A percentile compares a stretch with the other conserved stretches of the same genome.
Conservation (phyloP, 2,888 invertebrate species). For the Habrosyne pyritoides region DNA sequence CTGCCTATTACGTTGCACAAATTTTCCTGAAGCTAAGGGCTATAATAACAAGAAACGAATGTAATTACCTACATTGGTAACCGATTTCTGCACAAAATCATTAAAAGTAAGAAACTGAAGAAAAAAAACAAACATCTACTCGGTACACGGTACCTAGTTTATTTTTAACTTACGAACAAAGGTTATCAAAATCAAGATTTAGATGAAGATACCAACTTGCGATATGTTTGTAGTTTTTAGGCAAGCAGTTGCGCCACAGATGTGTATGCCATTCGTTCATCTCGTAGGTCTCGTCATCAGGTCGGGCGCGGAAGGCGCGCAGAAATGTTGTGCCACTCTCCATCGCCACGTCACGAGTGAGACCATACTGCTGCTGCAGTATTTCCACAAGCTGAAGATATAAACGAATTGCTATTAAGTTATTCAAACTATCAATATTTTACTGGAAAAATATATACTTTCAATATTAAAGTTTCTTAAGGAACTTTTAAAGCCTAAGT, state of each 20-base stretch:
- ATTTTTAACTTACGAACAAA: no score
- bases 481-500: no score
- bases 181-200: no score
- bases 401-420: not conserved
- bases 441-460: no score
- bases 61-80: not conserved
- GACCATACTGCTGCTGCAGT: constrained; percentile 85
- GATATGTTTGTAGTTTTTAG: constrained; percentile 87
- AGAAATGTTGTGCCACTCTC: constrained; percentile 88
- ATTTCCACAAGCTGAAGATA: constrained; percentile 76
- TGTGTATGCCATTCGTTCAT: constrained; percentile 91
- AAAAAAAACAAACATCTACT: no score
- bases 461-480: no score
- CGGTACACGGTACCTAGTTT: no score
- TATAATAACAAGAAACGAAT: not conserved
- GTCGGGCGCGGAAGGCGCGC: constrained; percentile 90
- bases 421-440: no score
- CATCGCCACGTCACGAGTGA: constrained; percentile 85
- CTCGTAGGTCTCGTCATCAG: constrained; percentile 88
- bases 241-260: constrained; percentile 91
- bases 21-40: no score
- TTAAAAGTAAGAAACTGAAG: no score
- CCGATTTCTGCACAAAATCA: no score
- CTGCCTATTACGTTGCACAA: no score
- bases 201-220: constrained; percentile 82